phyloP scores from a whole-genome alignment of 2,888 invertebrate genomes.

The Anagyrus pseudococci region DNA sequence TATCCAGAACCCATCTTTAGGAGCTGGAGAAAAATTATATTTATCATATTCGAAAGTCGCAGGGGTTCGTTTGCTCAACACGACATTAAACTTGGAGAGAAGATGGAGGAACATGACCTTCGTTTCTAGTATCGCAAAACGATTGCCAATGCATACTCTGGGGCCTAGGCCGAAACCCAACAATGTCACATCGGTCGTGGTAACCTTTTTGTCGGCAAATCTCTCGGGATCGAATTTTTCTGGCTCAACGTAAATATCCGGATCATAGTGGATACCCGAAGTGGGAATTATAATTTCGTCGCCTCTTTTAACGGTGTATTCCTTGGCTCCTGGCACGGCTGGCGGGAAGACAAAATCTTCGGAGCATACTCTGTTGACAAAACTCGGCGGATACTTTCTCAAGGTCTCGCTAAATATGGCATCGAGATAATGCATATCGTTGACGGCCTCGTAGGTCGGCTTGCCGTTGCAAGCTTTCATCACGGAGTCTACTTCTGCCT shows the following conservation, averaged over 20 bases:
- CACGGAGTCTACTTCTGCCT: conserved; percentile 49
- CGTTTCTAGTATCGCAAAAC: conserved; percentile 41
- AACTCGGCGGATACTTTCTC: conserved; percentile 46
- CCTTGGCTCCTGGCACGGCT: conserved; percentile 47
- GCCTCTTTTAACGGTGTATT: conserved; percentile 49
- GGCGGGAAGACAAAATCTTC: conserved; percentile 50
- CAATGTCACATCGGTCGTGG: neutral
- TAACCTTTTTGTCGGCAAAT: conserved; percentile 50
- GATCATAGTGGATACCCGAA: conserved; percentile 53
- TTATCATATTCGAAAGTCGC: conserved; percentile 33
- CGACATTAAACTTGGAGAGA: conserved; percentile 34
- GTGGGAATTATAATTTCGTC: conserved; percentile 49
- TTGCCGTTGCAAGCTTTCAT: conserved; percentile 50
- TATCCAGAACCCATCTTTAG: conserved; percentile 47
- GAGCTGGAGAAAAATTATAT: conserved; percentile 21
- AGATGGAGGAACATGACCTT: conserved; percentile 43
- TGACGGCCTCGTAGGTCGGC: conserved; percentile 59
- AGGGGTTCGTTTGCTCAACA: conserved; percentile 35
- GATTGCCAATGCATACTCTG: conserved; percentile 52
- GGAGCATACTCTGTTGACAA: conserved; percentile 49
- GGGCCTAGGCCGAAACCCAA: conserved; percentile 52
- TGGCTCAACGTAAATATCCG: conserved; percentile 55
- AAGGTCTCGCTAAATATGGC: conserved; percentile 61
- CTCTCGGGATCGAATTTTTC: conserved; percentile 59
- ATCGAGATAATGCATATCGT: conserved; percentile 65